phyloP scores from a whole-genome alignment of 1,140 invertebrate genomes.

The Pachypsylla venusta region DNA sequence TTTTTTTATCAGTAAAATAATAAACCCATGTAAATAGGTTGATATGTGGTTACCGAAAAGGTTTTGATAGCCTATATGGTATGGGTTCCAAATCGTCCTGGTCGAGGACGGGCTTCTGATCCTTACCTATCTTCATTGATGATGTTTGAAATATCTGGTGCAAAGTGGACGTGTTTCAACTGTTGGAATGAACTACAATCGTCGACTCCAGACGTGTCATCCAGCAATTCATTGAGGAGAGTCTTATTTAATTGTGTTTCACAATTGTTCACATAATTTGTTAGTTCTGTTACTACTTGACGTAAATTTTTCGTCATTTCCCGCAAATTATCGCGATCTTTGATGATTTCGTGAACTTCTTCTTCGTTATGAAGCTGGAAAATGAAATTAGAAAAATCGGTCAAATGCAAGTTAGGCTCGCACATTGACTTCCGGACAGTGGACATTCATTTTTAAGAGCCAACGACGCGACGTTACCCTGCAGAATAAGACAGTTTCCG shows the following conservation, averaged over 20 bases:
- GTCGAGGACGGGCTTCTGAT: no score
- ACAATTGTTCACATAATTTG: constrained; percentile 51
- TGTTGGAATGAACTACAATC: constrained; percentile 1
- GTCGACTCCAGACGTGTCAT: constrained; percentile 16
- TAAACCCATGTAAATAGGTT: no score
- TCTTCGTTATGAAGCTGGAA: neutral
- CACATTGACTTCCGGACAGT: no score
- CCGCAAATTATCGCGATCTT: constrained; percentile 37
- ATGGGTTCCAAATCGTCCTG: no score
- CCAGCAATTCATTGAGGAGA: constrained; percentile 45
- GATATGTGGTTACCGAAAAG: no score
- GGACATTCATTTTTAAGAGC: no score
- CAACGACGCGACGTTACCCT: no score
- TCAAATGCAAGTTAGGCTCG: no score
- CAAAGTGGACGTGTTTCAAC: constrained; percentile 41
- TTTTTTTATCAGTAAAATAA: no score
- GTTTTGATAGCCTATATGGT: no score
- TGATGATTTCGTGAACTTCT: neutral
- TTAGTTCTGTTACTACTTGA: constrained; percentile 43
- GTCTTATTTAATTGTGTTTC: constrained; percentile 62
- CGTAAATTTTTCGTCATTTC: constrained; percentile 40
- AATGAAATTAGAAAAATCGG: no score
- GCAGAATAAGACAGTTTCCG: no score
- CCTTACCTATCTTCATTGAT: constrained; percentile 33
- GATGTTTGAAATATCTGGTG: constrained; percentile 47